These are phyloP conservation scores for Cantharis rustica DNA, from an alignment of 2,888 invertebrate species.

Conservation along the genomic window DNA sequence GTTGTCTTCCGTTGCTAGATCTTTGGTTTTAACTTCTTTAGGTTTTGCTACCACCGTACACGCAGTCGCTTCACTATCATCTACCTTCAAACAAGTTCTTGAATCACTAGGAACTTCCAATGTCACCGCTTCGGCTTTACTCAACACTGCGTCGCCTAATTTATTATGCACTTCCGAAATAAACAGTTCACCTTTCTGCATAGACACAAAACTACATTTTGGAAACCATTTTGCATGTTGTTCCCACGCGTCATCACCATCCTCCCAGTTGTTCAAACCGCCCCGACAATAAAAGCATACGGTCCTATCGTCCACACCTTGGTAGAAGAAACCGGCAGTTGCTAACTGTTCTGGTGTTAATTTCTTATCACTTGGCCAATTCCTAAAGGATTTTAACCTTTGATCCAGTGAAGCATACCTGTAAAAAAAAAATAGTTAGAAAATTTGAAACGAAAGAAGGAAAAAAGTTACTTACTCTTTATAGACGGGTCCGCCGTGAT, in stretches of 20 bases:
- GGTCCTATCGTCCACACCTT: conserved; percentile 86
- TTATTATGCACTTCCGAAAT: conserved; percentile 66
- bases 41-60: conserved; percentile 3
- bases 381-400: conserved; percentile 71
- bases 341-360: conserved; percentile 81
- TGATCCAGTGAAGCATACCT: conserved; percentile 70
- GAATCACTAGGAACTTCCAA: conserved; percentile 17
- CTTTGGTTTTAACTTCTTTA: conserved; percentile 28
- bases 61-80: no score
- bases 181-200: conserved; percentile 80
- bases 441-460: not conserved
- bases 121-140: conserved; percentile 44
- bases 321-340: conserved; percentile 92
- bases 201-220: conserved; percentile 81
- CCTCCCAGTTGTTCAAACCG: conserved; percentile 92
- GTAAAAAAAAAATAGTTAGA: not conserved
- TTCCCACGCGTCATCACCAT: conserved; percentile 89
- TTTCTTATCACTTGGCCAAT: conserved; percentile 82
- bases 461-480: conserved; percentile 54
- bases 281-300: conserved; percentile 94
- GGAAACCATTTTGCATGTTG: conserved; percentile 94
- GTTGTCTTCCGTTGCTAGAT: conserved; percentile 16
- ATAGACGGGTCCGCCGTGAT: conserved; percentile 54
- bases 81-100: not conserved
- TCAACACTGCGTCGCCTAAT: conserved; percentile 56